A percentile compares a stretch with the other conserved stretches of the same genome.
These are phyloP conservation scores for Calameuta idolon DNA, from an alignment of 2,888 invertebrate species.

Conservation along the genomic window DNA sequence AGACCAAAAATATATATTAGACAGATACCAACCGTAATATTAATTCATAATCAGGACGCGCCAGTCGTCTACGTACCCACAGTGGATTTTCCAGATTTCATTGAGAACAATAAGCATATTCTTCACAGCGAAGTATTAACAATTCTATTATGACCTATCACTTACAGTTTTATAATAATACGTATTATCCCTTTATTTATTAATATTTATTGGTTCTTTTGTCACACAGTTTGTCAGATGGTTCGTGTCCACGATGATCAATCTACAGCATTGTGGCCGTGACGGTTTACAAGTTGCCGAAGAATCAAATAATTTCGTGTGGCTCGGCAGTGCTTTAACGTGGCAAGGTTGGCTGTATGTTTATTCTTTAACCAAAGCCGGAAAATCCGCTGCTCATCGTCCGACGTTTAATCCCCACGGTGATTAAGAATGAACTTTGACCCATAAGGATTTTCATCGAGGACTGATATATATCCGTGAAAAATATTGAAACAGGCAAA, in stretches of 20 bases:
- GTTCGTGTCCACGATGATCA: slow-evolving; percentile 63
- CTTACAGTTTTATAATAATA: not conserved
- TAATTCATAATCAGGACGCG: slow-evolving; percentile 22
- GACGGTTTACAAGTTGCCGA: slow-evolving; percentile 59
- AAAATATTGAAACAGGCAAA: slow-evolving; percentile 58
- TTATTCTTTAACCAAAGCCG: slow-evolving; percentile 66
- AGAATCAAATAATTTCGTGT: slow-evolving; percentile 50
- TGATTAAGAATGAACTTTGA: slow-evolving; percentile 20
- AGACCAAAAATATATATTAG: not conserved
- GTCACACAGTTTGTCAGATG: slow-evolving; percentile 57
- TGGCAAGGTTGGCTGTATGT: slow-evolving; percentile 69
- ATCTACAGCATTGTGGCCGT: slow-evolving; percentile 62
- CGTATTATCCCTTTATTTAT: not conserved
- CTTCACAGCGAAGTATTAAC: slow-evolving; percentile 56
- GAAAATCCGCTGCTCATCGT: slow-evolving; percentile 57
- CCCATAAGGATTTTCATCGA: not conserved
- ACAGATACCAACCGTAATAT: not conserved
- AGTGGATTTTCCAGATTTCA: slow-evolving; percentile 56
- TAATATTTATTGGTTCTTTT: not conserved
- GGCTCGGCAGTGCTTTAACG: slow-evolving; percentile 48
- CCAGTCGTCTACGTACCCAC: slow-evolving; percentile 31
- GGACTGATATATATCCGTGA: not conserved
- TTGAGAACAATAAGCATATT: slow-evolving; percentile 61
- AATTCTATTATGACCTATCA: not conserved
- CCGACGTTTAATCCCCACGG: slow-evolving; percentile 63